Base-by-base conservation (phyloP, 1,140 invertebrate genomes). In the Drosophila sproati region DNA sequence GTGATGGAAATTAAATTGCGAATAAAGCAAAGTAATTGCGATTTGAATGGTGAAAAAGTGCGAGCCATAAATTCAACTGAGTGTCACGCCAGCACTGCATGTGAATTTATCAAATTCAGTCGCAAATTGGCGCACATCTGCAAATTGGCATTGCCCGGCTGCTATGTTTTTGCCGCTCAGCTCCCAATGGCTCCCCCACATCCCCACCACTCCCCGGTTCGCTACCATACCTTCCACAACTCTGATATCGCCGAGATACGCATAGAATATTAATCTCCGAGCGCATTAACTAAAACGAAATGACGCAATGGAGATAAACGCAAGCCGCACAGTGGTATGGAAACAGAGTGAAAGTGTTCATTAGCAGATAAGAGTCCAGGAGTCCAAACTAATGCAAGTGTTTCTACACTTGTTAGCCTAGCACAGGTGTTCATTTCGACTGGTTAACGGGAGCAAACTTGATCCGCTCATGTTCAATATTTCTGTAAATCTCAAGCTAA, bases 21-120 rank as follows among this genome's bases (percentile, higher is more conserved):
- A 90, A 86, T 89, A 78, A 89, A 73, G 80, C 80, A 89, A 89
- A 89, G 82, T 90, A 89, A 89, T 89, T 89, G 86, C 86, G 76
- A 89, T 89, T 90, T 89, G 81, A 89, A 90, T 89, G 86, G 86
- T 86, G 78, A 89, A 89, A 90, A 89, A 89, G 82, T 87, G 86
- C 78, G 78, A 77, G 76, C 70, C 54, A 89, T 89, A 90, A 89
- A 89, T 89, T 74, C 70, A 82, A 82, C 76, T 78, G 72, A 89
- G 57, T 89, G 86, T 89, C 86, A 89, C 72, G 77, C 78, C 76
- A 77, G n/a, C 86, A 71, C 86, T 79, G 82, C 82, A 90, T 86
- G 82, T 50, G 82, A 89, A 90, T 89, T 89, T 90, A 89, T 90
- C 86, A 89, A 89, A 89, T 86, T 82, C 81, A 87, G 74, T 83